Evolutionary conservation across 2,888 invertebrate species (phyloP), one percentile per base, ranked within the genome.

Genomic region (Papilio elwesi): DNA sequence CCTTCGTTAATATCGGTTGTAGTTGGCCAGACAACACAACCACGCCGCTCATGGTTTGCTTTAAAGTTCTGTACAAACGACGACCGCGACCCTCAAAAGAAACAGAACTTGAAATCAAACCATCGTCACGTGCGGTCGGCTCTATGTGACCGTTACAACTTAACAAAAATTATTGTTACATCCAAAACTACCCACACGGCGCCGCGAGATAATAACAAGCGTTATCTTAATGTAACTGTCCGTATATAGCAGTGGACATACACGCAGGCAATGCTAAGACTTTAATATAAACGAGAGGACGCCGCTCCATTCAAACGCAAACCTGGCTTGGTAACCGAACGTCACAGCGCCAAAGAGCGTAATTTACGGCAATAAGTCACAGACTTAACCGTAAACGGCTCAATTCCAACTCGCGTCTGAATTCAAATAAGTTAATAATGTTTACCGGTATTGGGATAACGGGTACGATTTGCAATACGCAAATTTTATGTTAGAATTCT

Each of bases 301-400:
- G 70, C 47, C 15, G 48, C 57, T 9, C 71, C 53, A 75, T 76
- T 77, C 64, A 75, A 73, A 70, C 62, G 74, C 68, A 68, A 74
- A 57, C 72, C 73, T 43, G 57, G 63, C 68, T 63, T 67, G 26
- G 62, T 47, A 53, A 52, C 47, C 48, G 13, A 16, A 52, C 53
- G 13, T 55, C 48, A 53, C 68, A 66, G 52, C 57, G 57, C 77
- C 77, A 78, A 81, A 79, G 78, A 79, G 77, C 75, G 74, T 81
- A 83, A 83, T 84, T 83, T 81, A 80, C 79, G 76, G 79, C 81
- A 78, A 81, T 81, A 81, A 81, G 76, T 78, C 77, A 78, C 77
- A 75, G 74, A 70, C 65, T 74, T 76, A 52, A 70, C 83, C 82
- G 77, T 83, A 83, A 81, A 82, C 75, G 83, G 83, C 80, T 84